Evolutionary conservation across 2,113 vertebrate genomes (phyloP).

Genomic region (Oncorhynchus mykiss): DNA sequence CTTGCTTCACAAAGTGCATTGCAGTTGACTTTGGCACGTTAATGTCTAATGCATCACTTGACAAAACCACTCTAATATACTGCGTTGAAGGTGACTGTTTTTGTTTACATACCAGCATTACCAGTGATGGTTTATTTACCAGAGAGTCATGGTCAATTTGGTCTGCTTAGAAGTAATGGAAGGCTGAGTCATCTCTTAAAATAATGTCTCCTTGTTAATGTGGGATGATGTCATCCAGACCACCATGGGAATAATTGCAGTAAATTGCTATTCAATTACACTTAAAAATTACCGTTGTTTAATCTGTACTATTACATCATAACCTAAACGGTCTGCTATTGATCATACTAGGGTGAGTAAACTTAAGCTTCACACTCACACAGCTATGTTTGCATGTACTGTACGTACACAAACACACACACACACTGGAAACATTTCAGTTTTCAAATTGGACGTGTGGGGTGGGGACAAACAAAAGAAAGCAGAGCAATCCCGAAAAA

Average conservation of each 20-base stretch:
- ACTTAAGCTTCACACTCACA: background rate
- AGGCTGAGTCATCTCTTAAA: background rate
- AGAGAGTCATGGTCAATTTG: background rate
- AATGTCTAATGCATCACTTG: too few species aligned
- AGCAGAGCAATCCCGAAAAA: too few species aligned
- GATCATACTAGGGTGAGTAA: background rate
- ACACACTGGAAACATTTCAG: background rate
- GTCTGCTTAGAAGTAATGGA: background rate
- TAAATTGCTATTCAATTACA: background rate
- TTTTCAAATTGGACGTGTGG: too few species aligned
- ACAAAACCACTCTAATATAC: too few species aligned
- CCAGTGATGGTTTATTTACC: background rate
- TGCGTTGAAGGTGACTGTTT: too few species aligned
- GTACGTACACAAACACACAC: background rate
- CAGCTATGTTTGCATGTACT: background rate
- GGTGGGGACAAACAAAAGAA: too few species aligned
- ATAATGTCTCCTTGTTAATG: slow-evolving; percentile 17
- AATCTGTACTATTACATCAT: slow-evolving; percentile 4
- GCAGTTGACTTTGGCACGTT: too few species aligned
- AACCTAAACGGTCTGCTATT: background rate
- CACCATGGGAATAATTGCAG: slow-evolving; percentile 7
- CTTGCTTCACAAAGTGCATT: too few species aligned
- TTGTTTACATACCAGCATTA: background rate
- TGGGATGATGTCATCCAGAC: slow-evolving; percentile 30
- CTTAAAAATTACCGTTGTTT: background rate